Evolutionary conservation across 2,113 vertebrate species (phyloP).

Genomic region (Catharus bicknelli): DNA sequence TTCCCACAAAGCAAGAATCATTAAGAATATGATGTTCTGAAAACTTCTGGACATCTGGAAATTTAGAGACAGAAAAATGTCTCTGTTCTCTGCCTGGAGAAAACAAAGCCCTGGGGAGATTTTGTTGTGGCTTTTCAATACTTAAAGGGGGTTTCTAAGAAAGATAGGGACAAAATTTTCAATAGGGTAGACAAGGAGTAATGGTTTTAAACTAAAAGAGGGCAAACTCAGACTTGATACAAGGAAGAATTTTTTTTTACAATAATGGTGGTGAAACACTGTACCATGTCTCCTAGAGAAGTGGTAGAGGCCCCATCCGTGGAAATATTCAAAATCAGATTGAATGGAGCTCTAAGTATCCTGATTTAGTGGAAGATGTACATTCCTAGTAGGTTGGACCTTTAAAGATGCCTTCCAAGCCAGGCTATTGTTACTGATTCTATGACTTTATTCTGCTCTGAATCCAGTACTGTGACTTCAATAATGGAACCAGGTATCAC

Average conservation of each 20-base stretch:
- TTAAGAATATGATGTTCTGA: not conserved
- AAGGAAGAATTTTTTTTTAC: not conserved
- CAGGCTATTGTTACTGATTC: not conserved
- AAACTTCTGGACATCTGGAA: not conserved
- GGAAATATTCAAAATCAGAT: not conserved
- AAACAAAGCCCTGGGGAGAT: not conserved
- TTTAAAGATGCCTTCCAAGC: not conserved
- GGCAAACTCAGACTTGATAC: not conserved
- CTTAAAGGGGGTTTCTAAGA: not conserved
- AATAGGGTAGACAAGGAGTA: not conserved
- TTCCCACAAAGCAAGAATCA: not conserved
- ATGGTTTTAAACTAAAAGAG: not conserved
- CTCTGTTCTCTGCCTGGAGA: not conserved
- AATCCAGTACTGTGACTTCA: not conserved
- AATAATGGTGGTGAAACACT: not conserved
- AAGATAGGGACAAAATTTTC: not conserved
- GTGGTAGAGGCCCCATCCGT: rapidly evolving
- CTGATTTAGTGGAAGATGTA: not conserved
- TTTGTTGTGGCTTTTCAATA: not conserved
- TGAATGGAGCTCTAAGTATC: not conserved
- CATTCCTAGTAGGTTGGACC: no score
- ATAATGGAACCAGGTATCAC: not conserved
- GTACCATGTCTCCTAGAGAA: not conserved
- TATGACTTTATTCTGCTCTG: not conserved
- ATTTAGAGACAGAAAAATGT: not conserved